Base-by-base conservation (phyloP, 1,140 invertebrate genomes). In the Drosophila lacteicornis region DNA sequence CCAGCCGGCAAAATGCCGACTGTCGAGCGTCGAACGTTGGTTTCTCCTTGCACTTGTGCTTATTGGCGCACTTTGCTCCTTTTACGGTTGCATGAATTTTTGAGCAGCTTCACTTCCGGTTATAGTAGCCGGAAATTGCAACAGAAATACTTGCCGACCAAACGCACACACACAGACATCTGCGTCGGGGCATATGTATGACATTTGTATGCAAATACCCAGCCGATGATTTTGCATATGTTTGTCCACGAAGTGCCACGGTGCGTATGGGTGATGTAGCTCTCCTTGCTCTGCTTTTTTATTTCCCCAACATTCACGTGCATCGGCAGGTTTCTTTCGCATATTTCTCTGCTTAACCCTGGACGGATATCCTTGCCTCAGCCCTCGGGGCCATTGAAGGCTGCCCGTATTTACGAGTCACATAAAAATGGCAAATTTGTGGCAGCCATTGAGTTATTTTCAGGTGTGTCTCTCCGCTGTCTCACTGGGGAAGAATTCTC, bases 41-140 rank as follows among this genome's bases (percentile, higher is more conserved):
- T 33, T 47, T 19, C 43, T 74, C 46, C 55, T 49, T 60, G 45
- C 65, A 43, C 75, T 82, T 75, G 42, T 69, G 46, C 75, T 82
- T 79, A 83, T 83, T 83, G 81, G 76, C 76, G 81, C 77, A 77
- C 77, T 84, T 80, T 77, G 77, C 73, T 80, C 78, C 81, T 84
- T 84, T 84, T 84, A 84, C 81, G 76, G 81, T 73, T 80, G 81
- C 81, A 84, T 84, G 77, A 80, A 84, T 84, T 84, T 84, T 80
- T 84, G 77, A 84, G 81, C 67, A 80, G 77, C 71, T 80, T 80
- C 73, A 84, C 81, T 84, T 83, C 81, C 81, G 76, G 71, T 84
- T 84, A 84, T 75, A 80, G 60, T 71, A 76, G 73, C 76, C 81
- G 81, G 81, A 84, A 84, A 84, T 84, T 84, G 81, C 81, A 84